A percentile compares a stretch with the other conserved stretches of the same genome.
phyloP scores from a whole-genome alignment of 2,888 invertebrate species.

The Agrotis ipsilon region DNA sequence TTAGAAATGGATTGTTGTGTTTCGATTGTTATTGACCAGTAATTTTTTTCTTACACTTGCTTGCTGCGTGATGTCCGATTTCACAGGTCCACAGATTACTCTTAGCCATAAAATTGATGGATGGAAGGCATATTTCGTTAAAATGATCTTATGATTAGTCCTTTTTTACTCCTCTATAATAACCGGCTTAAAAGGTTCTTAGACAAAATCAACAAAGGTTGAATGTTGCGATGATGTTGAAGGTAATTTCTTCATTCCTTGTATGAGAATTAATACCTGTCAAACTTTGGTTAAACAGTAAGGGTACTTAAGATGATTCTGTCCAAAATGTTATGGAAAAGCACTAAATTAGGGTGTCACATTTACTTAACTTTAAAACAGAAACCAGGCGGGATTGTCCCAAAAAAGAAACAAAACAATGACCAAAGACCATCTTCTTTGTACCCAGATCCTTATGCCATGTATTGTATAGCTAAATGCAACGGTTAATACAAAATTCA shows the following conservation, averaged over 20 bases:
- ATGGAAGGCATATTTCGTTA: no score
- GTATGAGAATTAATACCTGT: neutral
- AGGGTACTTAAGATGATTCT: neutral
- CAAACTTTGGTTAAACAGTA: neutral
- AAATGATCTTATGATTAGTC: no score
- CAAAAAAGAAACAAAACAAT: neutral
- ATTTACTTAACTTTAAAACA: neutral
- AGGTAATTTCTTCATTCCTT: neutral
- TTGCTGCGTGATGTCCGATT: neutral
- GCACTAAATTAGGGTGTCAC: no score
- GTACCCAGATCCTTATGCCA: neutral
- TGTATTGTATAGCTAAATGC: neutral
- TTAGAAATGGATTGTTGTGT: slow-evolving; percentile 14
- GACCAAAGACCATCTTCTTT: neutral
- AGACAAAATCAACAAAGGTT: neutral
- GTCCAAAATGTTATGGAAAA: neutral
- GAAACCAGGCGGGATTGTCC: neutral
- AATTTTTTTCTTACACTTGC: neutral
- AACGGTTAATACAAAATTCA: neutral
- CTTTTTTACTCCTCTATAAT: no score
- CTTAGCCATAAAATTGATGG: neutral
- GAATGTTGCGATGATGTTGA: neutral
- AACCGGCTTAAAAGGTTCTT: neutral
- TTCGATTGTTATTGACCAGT: neutral
- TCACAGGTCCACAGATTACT: neutral